Base-by-base conservation (phyloP, 2,113 vertebrate species). In the Grammomys surdaster region DNA sequence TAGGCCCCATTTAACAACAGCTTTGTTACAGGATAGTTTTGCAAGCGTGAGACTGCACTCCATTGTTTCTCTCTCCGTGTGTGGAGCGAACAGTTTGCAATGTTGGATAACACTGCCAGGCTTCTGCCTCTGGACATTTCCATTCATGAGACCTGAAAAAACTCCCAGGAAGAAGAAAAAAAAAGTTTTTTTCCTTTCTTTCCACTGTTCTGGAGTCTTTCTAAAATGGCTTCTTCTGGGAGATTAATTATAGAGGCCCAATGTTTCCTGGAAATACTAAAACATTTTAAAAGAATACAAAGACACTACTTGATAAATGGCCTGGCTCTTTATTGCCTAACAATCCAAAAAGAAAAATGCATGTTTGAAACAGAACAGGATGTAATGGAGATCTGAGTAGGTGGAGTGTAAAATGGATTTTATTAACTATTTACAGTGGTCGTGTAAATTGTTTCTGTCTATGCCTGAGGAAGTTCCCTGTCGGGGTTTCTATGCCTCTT, bases 201-300 rank as follows among this genome's bases (percentile, higher is more conserved):
- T 85, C 54, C 0, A 0, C 16, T 28, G 36, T 24, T 63, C 92
- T 86, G 96, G 81, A 80, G 54, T 96, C 90, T 93, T 90, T 94
- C 95, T 95, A 56, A 97, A 96, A 93, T 54, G 88, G 84, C 85
- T 95, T 97, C 90, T 85, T 78, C 85, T 58, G 33, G 82, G 93
- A 97, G 94, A 93, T 98, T 97, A 97, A 97, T 98, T 96, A 96
- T 80, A 97, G 95, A 97, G 94, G 90, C 93, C 65, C 36, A 67
- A 82, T 91, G 85, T 97, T 96, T 93, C 96, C 97, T 78, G 93
- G 91, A 97, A 96, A 92, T 85, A 81, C 82, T 3, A 86, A 97
- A 92, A 81, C 17, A 43, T 86, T 93, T 95, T 95, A 93, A 96
- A 96, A 90, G 73, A 31, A 2, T 75, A 54, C 10, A 10, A 85